phyloP scores from a whole-genome alignment of 1,140 invertebrate species.

The Phymorhynchus buccinoides region DNA sequence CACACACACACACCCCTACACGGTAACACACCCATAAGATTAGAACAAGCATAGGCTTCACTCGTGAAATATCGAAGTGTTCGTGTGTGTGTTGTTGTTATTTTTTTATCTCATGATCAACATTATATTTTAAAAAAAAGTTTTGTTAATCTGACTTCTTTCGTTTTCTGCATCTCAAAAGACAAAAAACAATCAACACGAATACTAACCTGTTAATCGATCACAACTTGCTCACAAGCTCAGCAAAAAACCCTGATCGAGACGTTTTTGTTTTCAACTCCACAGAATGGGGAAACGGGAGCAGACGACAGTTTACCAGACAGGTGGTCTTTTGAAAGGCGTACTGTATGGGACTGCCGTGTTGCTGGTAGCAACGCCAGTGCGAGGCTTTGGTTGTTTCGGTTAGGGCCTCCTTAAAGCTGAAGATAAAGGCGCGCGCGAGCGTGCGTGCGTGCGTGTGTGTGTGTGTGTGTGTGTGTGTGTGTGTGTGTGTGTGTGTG shows the following conservation, averaged over 20 bases:
- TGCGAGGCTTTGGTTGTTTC: not conserved
- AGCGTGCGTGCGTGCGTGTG: no score
- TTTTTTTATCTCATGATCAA: no score
- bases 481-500: not conserved
- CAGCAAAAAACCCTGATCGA: not conserved
- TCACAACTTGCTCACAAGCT: not conserved
- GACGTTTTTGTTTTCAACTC: not conserved
- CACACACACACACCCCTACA: not conserved
- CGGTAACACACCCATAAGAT: not conserved
- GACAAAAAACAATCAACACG: not conserved
- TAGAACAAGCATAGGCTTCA: no score
- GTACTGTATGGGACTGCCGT: not conserved
- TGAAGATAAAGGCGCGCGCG: no score
- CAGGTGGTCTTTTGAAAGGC: not conserved
- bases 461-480: no score
- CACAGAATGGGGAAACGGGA: not conserved
- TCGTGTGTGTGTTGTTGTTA: no score
- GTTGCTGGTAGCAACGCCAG: constrained; percentile 9
- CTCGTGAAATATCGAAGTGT: no score
- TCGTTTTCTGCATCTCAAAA: no score
- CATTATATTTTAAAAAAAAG: no score
- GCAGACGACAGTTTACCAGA: not conserved
- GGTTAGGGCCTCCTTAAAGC: no score
- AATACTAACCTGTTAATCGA: not conserved
- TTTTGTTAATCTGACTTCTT: not conserved